phyloP scores from a whole-genome alignment of 2,888 invertebrate species.

The Chirona hameri region DNA sequence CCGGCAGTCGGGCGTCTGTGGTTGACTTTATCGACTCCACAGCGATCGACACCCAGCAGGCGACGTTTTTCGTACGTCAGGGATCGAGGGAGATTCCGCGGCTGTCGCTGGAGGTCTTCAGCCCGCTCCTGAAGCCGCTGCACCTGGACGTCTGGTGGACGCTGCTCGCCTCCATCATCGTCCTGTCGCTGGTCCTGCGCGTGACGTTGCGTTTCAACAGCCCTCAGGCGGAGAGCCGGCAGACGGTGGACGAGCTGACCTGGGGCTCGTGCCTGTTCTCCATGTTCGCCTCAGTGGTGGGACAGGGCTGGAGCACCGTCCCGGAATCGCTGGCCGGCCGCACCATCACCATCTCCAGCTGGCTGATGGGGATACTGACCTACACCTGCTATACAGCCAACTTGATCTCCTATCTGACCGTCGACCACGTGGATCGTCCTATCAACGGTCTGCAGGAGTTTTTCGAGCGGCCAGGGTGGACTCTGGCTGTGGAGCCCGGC shows the following conservation, averaged over 20 bases:
- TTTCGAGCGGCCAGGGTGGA: not conserved
- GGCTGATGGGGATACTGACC: not conserved
- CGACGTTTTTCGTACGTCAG: not conserved
- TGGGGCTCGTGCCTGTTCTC: not conserved
- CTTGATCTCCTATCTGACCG: not conserved
- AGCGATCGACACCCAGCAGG: not conserved
- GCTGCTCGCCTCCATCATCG: not conserved
- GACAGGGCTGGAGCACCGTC: not conserved
- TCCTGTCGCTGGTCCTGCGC: not conserved
- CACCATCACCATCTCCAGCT: not conserved
- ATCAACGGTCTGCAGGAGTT: not conserved
- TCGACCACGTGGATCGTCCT: not conserved
- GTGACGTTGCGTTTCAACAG: not conserved
- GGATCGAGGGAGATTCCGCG: not conserved
- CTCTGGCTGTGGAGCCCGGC: not conserved
- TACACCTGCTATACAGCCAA: not conserved
- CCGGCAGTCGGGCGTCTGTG: not conserved
- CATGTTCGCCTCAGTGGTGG: not conserved
- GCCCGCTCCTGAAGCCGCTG: not conserved
- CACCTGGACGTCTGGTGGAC: not conserved
- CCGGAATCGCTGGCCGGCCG: not conserved
- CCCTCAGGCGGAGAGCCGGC: not conserved
- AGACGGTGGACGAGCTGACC: not conserved
- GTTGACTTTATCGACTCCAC: not conserved
- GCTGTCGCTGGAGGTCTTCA: not conserved